A percentile compares a stretch with the other conserved stretches of the same genome.
Evolutionary conservation across 2,797 vertebrate species (phyloP).

Genomic region (Falco concolor): DNA sequence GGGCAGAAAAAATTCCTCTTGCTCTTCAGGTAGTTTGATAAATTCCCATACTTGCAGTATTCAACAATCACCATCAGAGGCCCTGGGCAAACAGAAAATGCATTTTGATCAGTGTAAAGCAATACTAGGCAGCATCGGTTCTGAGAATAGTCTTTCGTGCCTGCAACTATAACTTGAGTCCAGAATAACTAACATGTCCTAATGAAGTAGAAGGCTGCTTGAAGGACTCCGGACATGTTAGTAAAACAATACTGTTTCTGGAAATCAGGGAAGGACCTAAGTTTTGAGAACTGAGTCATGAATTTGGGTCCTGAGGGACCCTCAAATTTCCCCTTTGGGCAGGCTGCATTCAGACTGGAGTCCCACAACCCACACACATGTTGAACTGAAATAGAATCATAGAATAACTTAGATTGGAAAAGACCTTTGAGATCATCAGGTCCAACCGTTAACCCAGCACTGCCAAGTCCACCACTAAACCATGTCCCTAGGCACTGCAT

Average conservation of each 20-base stretch:
- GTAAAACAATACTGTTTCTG: background rate
- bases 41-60: conserved; percentile 90
- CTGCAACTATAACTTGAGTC: rapidly evolving
- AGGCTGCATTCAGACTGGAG: background rate
- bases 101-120: background rate
- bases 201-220: background rate
- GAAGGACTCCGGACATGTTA: background rate
- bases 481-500: too few relatives aligned
- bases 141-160: background rate
- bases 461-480: too few relatives aligned
- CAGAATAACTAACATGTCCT: background rate
- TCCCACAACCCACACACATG: background rate
- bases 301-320: background rate
- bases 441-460: too few relatives aligned
- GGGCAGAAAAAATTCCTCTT: conserved; percentile 85
- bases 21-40: conserved; percentile 90
- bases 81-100: conserved; percentile 68
- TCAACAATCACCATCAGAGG: conserved; percentile 95
- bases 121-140: background rate
- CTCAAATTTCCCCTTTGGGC: background rate
- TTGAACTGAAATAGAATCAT: background rate
- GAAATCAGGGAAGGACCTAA: background rate
- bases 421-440: too few relatives aligned
- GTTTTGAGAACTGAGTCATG: background rate
- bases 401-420: too few relatives aligned